phyloP scores from a whole-genome alignment of 2,888 invertebrate genomes.

The Catocala fraxini region DNA sequence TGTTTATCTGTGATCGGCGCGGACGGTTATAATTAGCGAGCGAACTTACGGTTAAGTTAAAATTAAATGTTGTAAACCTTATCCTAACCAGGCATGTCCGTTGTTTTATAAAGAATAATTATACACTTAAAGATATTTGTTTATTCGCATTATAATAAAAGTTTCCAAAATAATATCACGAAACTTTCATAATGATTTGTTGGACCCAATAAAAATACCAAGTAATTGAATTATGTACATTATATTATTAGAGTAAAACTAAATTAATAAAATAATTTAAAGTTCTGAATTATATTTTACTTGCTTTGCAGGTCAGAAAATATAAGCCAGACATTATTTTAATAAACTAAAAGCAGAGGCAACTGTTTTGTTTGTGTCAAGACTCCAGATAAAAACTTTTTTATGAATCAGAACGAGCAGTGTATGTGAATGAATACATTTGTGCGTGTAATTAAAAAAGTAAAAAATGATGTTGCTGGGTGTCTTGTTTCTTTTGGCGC shows the following conservation, averaged over 20 bases:
- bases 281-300: too few species aligned
- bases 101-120: too few species aligned
- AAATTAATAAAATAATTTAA: too few species aligned
- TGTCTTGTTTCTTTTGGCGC: conserved; percentile 40
- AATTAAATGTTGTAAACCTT: background rate
- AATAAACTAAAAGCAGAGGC: conserved; percentile 4
- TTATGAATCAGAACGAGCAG: conserved; percentile 23
- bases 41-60: conserved; percentile 1
- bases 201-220: too few species aligned
- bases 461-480: conserved; percentile 48
- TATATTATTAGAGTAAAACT: too few species aligned
- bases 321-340: background rate
- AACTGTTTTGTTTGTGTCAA: conserved; percentile 6
- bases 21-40: background rate
- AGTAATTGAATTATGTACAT: too few species aligned
- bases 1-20: background rate
- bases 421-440: conserved; percentile 20
- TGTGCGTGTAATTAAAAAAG: conserved; percentile 18
- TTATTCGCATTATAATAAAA: too few species aligned
- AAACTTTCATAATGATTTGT: too few species aligned
- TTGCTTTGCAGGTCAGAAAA: background rate
- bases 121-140: too few species aligned
- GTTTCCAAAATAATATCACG: too few species aligned
- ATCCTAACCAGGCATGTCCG: too few species aligned
- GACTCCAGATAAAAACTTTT: conserved; percentile 6